phyloP scores from a whole-genome alignment of 2,797 vertebrate genomes.

The Meda fulgida region DNA sequence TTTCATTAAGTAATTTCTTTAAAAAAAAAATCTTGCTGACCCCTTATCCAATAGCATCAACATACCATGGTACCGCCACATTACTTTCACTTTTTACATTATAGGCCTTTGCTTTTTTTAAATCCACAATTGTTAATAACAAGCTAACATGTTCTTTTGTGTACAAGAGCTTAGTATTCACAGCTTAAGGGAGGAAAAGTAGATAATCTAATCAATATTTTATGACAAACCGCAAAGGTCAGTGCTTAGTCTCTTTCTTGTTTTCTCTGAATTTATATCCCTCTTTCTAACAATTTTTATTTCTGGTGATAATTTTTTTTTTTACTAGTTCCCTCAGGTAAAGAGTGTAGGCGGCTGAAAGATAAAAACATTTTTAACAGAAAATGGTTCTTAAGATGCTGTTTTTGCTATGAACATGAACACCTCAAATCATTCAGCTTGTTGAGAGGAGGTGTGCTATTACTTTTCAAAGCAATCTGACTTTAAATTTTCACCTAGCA shows the following conservation, averaged over 20 bases:
- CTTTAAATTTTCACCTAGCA: not conserved
- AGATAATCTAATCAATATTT: constrained; percentile 6
- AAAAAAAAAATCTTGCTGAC: too few species aligned
- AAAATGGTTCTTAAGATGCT: not conserved
- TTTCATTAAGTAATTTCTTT: too few species aligned
- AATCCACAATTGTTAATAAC: not conserved
- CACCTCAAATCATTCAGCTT: constrained; percentile 4
- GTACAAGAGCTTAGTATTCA: not conserved
- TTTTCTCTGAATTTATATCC: not conserved
- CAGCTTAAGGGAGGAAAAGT: not conserved
- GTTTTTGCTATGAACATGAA: not conserved
- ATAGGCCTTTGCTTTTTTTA: not conserved
- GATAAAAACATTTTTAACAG: constrained; percentile 10
- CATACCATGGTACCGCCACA: not conserved
- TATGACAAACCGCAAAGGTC: not conserved
- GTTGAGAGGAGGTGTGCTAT: constrained; percentile 4
- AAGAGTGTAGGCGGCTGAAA: not conserved
- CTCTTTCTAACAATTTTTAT: not conserved
- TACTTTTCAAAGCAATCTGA: constrained; percentile 14
- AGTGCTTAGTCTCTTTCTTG: not conserved
- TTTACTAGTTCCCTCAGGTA: constrained; percentile 4
- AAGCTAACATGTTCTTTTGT: not conserved
- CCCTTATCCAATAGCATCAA: not conserved
- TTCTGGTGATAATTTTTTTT: not conserved
- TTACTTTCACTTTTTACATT: not conserved